Percentiles rank a stretch among this genome's conserved stretches.
Evolutionary conservation across 2,888 invertebrate genomes (phyloP).

Genomic region (Drosophila barbarae): DNA sequence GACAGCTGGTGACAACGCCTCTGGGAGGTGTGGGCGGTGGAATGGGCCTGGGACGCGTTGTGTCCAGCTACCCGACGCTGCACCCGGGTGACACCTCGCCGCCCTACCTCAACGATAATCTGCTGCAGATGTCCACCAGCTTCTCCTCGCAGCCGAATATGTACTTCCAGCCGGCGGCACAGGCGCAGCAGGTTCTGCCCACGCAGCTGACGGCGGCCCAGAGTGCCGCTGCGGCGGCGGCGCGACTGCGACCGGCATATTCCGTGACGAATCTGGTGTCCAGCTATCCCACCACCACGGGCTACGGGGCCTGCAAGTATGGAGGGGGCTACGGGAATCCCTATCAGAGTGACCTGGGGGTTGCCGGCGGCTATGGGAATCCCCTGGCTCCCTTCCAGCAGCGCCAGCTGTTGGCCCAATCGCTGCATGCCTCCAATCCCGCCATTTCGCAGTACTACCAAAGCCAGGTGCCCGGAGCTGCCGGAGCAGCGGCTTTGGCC

Average conservation of each 20-base stretch:
- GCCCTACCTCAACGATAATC: slow-evolving; percentile 78
- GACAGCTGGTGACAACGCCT: slow-evolving; percentile 72
- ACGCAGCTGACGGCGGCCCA: slow-evolving; percentile 65
- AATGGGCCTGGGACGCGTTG: slow-evolving; percentile 56
- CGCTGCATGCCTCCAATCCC: slow-evolving; percentile 79
- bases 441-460: slow-evolving; percentile 78
- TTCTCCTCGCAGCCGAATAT: slow-evolving; percentile 80
- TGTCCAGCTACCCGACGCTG: slow-evolving; percentile 79
- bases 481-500: slow-evolving; percentile 63
- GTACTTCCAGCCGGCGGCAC: slow-evolving; percentile 78
- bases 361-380: slow-evolving; percentile 40
- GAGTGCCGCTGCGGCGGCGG: slow-evolving; percentile 66
- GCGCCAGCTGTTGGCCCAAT: slow-evolving; percentile 77
- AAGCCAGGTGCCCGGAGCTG: slow-evolving; percentile 63
- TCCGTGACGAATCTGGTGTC: slow-evolving; percentile 78
- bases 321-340: slow-evolving; percentile 69
- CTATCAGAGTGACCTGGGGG: slow-evolving; percentile 70
- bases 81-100: slow-evolving; percentile 77
- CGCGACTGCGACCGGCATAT: slow-evolving; percentile 77
- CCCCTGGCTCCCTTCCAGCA: slow-evolving; percentile 67
- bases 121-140: slow-evolving; percentile 79
- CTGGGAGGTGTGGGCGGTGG: slow-evolving; percentile 13
- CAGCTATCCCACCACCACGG: slow-evolving; percentile 66
- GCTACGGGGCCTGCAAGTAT: slow-evolving; percentile 54
- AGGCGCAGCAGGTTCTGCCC: slow-evolving; percentile 42